Evolutionary conservation across 2,113 vertebrate species (phyloP).

Genomic region (Manacus vitellinus): DNA sequence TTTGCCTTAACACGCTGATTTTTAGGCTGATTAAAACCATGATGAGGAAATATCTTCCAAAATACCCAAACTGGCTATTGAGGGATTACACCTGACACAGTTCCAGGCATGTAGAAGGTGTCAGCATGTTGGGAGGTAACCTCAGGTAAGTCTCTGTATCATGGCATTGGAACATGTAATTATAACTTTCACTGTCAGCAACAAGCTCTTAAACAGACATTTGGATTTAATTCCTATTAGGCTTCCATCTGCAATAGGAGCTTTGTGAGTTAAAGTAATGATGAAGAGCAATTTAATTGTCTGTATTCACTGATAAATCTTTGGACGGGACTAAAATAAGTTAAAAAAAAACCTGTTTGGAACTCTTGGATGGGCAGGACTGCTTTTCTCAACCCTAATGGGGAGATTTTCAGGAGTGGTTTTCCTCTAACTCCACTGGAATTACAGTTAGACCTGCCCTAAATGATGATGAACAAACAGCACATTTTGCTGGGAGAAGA

Average conservation of each 20-base stretch:
- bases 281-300: not conserved
- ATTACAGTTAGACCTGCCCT: not conserved
- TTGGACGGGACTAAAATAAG: not conserved
- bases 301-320: not conserved
- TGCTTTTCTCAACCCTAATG: not conserved
- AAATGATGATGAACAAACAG: not conserved
- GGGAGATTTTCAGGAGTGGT: not conserved
- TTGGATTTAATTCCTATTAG: not conserved
- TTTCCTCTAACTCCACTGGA: not conserved
- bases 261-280: not conserved
- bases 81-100: not conserved
- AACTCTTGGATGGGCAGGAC: not conserved
- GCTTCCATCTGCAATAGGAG: not conserved
- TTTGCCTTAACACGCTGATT: not conserved
- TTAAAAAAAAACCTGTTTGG: not conserved
- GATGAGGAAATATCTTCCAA: not conserved
- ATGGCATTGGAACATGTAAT: not conserved
- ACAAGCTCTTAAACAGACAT: not conserved
- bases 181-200: not conserved
- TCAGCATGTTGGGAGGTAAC: not conserved
- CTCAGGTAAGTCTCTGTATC: not conserved
- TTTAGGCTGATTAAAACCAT: not conserved
- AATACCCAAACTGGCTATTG: not conserved
- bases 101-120: not conserved
- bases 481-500: not conserved